Conservation (phyloP, 1,140 invertebrate genomes). For the Pentalonia nigronervosa region DNA sequence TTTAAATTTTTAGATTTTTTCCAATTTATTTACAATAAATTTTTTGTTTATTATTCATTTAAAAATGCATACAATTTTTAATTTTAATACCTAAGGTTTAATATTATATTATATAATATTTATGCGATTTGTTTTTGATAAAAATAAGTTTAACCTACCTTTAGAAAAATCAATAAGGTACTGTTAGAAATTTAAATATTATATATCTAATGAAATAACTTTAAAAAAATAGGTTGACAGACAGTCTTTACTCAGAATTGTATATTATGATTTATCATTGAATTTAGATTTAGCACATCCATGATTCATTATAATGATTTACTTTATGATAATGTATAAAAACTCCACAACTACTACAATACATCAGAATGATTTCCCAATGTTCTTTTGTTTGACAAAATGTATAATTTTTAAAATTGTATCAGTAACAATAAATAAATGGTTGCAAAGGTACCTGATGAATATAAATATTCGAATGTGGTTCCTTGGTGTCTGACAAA, state of each 20-base stretch:
- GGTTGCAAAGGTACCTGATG: conserved; percentile 68
- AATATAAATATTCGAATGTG: conserved; percentile 74
- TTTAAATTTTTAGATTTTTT: no score
- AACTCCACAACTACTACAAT: neutral
- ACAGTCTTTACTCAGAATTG: neutral
- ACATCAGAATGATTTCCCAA: neutral
- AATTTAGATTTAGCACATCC: neutral
- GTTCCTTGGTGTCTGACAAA: conserved; percentile 76
- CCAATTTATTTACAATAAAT: no score
- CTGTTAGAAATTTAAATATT: neutral
- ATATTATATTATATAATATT: neutral
- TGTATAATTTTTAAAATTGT: neutral
- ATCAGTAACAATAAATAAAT: neutral
- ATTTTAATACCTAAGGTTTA: neutral
- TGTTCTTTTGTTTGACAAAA: neutral
- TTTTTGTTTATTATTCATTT: neutral
- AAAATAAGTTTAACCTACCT: neutral
- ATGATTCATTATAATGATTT: neutral
- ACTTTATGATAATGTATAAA: neutral
- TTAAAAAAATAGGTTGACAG: neutral
- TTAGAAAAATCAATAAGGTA: neutral
- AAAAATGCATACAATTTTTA: neutral
- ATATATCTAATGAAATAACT: neutral
- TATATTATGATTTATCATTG: neutral
- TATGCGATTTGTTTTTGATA: neutral